Percentiles rank a stretch among this genome's conserved stretches.
Evolutionary conservation across 2,888 invertebrate genomes (phyloP).

Genomic region (Phytoseiulus persimilis): DNA sequence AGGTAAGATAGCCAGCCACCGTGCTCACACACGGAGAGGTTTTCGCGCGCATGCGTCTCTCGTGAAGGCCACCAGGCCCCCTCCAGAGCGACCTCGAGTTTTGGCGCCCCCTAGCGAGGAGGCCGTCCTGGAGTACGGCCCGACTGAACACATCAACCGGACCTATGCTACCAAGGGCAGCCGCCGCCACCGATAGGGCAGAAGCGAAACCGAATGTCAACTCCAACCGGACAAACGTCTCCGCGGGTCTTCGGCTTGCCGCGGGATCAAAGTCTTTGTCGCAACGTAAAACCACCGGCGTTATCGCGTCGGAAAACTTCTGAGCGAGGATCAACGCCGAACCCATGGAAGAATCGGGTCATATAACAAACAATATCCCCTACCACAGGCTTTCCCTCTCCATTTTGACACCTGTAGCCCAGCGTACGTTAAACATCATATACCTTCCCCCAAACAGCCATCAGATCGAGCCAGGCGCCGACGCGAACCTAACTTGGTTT

Average conservation of each 20-base stretch:
- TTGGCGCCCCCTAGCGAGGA: background rate
- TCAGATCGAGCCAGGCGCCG: background rate
- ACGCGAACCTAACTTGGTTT: background rate
- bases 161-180: background rate
- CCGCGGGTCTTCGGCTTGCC: background rate
- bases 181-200: background rate
- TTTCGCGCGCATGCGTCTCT: background rate
- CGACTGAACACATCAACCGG: background rate
- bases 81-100: background rate
- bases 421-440: background rate
- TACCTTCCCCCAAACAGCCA: background rate
- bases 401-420: background rate
- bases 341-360: background rate
- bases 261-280: background rate
- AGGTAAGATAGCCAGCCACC: constrained; percentile 5
- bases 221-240: background rate
- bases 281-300: background rate
- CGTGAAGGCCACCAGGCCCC: background rate
- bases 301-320: background rate
- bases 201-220: background rate
- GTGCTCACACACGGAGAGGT: background rate
- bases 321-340: background rate
- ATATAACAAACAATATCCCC: background rate
- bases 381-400: background rate
- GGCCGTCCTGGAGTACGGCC: background rate